Conservation (phyloP, 2,797 vertebrate species). For the Bothrops alternatus region DNA sequence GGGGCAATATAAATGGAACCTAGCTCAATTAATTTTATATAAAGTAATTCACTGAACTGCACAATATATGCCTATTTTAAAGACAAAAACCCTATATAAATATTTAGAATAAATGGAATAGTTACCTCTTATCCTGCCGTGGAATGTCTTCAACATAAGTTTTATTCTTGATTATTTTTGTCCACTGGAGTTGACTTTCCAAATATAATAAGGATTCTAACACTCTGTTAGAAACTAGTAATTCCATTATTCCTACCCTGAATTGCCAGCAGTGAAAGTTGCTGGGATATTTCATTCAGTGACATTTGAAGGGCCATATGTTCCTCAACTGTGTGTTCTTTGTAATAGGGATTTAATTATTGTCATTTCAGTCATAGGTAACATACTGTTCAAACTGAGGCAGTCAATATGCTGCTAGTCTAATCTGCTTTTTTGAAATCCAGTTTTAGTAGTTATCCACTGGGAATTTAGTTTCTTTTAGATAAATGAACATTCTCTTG, state of each 20-base stretch:
- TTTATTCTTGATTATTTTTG: neutral
- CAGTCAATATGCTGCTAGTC: neutral
- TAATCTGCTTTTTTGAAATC: neutral
- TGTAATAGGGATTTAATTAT: neutral
- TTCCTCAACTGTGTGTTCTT: neutral
- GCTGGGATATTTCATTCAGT: neutral
- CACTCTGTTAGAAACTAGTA: neutral
- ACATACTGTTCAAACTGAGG: neutral
- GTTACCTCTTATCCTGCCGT: neutral
- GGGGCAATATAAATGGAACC: neutral
- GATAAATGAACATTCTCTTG: neutral
- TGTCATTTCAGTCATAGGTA: neutral
- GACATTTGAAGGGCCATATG: neutral
- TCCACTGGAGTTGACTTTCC: neutral
- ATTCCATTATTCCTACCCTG: neutral
- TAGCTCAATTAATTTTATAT: neutral
- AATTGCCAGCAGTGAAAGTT: neutral
- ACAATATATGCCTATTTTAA: neutral
- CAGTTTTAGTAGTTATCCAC: too few relatives aligned
- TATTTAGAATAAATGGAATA: neutral
- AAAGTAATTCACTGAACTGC: neutral
- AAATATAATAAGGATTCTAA: rapidly evolving
- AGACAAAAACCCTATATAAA: neutral
- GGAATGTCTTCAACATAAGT: neutral
- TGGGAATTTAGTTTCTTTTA: too few relatives aligned